Evolutionary conservation across 2,797 vertebrate genomes (phyloP), one percentile per base, ranked within the genome.

Genomic region (Chiloscyllium punctatum): DNA sequence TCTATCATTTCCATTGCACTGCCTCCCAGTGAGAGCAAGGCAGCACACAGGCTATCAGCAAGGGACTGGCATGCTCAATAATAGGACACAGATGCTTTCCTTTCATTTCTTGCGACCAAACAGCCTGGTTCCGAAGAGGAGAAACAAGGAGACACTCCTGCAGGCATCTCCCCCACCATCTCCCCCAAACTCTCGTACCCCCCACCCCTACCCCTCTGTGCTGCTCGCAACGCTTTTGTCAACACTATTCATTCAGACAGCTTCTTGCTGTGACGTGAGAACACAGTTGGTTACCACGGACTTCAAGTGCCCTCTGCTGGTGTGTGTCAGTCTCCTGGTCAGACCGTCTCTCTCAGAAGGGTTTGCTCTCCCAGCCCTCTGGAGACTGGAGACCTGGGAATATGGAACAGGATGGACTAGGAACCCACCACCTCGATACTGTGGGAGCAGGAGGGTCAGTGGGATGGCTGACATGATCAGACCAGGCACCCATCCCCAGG

Each of bases 261-360:
- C 94, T 94, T 27, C 37, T 37, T 2, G 37, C n/a, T 82, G 15
- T 3, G 77, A 21, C 92, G n/a, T 8, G 16, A 37, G n/a, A 62
- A 94, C 71, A 21, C 68, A 9, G 7, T 16, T 53, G 0, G 15
- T 3, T 71, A 94, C 51, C 4, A 5, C 7, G 16, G 69, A 51
- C 42, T 27, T 94, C 68, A 94, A 51, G 94, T 48, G 37, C 69
- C 94, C 69, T 74, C 94, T 94, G 72, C 42, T 94, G 94, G 94
- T 13, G 13, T 53, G 23, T n/a, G 33, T 0, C 27, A 66, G 33
- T 0, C 53, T 66, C 25, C 69, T 51, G 42, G 25, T 33, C 69
- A 30, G 51, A 5, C 42, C 30, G 4, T 51, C 71, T 74, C 13
- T 94, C 94, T n/a, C n/a, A n/a, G 16, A 0, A 7, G 91, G 15